These are phyloP conservation scores for Plecturocebus donacophilus DNA, from an alignment of 2,113 vertebrate genomes.

Conservation along the genomic window DNA sequence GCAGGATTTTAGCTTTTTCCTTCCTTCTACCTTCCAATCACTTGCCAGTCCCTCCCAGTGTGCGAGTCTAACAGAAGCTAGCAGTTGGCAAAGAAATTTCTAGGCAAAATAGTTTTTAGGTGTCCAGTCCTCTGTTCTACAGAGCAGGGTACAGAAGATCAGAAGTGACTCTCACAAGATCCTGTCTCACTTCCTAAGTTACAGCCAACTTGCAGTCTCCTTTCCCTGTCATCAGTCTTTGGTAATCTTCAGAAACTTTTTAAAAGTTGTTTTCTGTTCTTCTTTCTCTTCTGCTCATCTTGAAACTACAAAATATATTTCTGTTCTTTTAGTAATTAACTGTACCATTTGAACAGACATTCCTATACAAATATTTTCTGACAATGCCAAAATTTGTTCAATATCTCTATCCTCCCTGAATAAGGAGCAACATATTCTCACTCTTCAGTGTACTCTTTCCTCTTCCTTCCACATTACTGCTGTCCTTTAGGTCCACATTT, in stretches of 20 bases:
- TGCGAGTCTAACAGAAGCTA: background rate
- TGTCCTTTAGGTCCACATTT: background rate
- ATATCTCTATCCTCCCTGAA: background rate
- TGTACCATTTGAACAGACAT: background rate
- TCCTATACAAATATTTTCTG: background rate
- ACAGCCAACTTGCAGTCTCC: too few species aligned
- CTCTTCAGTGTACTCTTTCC: background rate
- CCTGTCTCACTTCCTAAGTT: background rate
- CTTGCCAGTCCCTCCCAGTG: background rate
- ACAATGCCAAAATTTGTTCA: background rate
- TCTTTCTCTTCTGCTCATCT: background rate
- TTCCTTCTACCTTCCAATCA: background rate
- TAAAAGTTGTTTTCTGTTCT: background rate
- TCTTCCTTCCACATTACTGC: background rate
- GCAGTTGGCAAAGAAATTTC: background rate
- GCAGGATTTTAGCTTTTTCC: background rate
- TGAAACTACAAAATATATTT: background rate
- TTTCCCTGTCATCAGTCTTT: background rate
- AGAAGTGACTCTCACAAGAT: background rate
- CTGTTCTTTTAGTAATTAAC: background rate
- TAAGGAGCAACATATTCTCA: background rate
- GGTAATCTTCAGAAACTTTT: background rate
- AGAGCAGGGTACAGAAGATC: background rate
- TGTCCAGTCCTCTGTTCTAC: background rate
- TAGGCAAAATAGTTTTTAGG: background rate